Evolutionary conservation across 2,113 vertebrate species (phyloP).

Genomic region (Candoia aspera): DNA sequence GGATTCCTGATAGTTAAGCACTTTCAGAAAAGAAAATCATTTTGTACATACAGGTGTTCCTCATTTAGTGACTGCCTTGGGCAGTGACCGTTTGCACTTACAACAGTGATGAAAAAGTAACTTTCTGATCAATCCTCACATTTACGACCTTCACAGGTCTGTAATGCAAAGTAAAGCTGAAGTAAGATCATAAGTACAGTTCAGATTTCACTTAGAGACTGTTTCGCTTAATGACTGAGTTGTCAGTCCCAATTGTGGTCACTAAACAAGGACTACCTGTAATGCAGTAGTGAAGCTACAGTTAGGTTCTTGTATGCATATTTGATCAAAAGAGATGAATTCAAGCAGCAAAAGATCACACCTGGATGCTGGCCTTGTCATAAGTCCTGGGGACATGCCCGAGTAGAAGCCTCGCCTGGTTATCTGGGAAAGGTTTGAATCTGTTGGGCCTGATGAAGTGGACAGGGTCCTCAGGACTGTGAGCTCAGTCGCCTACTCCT

Average conservation of each 20-base stretch:
- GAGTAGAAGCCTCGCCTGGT: too few species aligned
- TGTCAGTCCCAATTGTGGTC: not conserved
- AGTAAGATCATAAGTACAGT: not conserved
- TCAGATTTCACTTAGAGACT: not conserved
- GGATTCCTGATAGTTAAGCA: not conserved
- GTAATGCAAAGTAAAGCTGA: not conserved
- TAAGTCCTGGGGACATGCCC: too few species aligned
- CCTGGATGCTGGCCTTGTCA: too few species aligned
- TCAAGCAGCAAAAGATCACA: not conserved
- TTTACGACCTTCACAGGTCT: not conserved
- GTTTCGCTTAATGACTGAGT: not conserved
- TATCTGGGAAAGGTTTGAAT: too few species aligned
- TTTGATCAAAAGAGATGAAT: not conserved
- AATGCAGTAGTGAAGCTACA: not conserved
- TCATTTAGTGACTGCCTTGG: not conserved
- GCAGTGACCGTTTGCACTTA: not conserved
- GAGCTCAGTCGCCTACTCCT: too few species aligned
- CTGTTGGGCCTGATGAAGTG: too few species aligned
- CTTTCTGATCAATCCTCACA: not conserved
- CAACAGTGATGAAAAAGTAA: not conserved
- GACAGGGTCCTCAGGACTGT: too few species aligned
- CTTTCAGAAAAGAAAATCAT: not conserved
- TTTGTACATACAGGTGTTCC: not conserved
- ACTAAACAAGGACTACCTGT: not conserved
- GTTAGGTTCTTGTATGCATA: not conserved